Evolutionary conservation across 2,888 invertebrate species (phyloP).

Genomic region (Atethmia centrago): DNA sequence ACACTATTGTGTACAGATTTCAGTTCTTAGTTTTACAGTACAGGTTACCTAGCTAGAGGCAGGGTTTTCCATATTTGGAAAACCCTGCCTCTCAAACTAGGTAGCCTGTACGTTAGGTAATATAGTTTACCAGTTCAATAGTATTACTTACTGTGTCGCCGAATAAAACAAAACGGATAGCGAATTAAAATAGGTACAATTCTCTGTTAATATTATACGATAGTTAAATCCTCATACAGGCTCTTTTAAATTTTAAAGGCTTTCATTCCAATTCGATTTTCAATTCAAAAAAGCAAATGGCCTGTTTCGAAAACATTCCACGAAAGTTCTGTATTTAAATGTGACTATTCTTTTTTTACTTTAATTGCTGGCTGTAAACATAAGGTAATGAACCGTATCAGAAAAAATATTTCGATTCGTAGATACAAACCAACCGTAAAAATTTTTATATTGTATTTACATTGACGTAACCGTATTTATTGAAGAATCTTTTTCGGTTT

Average conservation of each 20-base stretch:
- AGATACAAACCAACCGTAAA: slow-evolving; percentile 35
- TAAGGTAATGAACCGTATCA: slow-evolving; percentile 51
- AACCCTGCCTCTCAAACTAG: no score
- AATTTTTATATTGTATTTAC: slow-evolving; percentile 35
- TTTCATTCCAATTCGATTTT: slow-evolving; percentile 38
- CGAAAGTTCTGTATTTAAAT: slow-evolving; percentile 51
- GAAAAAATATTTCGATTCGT: slow-evolving; percentile 43
- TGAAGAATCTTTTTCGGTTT: slow-evolving; percentile 18
- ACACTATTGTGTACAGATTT: no score
- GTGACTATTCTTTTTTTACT: slow-evolving; percentile 49
- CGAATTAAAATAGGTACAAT: neutral
- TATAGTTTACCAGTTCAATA: neutral
- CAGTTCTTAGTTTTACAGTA: no score
- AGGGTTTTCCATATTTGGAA: no score
- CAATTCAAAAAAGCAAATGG: slow-evolving; percentile 36
- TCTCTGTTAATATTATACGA: slow-evolving; percentile 10
- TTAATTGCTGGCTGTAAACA: slow-evolving; percentile 58
- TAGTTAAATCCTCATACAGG: slow-evolving; percentile 3
- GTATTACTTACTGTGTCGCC: neutral
- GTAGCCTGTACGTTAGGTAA: no score
- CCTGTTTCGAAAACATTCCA: slow-evolving; percentile 25
- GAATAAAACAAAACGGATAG: slow-evolving; percentile 2
- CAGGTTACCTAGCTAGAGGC: no score
- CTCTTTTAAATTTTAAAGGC: slow-evolving; percentile 14
- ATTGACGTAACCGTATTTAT: slow-evolving; percentile 22